Conservation (phyloP, 2,113 vertebrate genomes). For the Oryzias melastigma region DNA sequence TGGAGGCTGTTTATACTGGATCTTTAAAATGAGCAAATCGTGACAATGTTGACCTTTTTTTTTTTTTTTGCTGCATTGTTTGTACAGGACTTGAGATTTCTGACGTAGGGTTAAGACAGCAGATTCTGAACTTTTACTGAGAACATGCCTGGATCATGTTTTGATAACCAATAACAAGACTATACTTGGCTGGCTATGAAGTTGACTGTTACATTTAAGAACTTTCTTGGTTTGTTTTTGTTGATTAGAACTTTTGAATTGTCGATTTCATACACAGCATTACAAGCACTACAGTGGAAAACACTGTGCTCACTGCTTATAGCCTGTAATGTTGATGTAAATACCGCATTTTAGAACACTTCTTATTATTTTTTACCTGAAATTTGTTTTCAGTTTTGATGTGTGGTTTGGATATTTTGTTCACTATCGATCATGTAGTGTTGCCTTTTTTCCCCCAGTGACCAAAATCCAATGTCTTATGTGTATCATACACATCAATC, state of each 20-base stretch:
- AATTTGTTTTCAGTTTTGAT: conserved; percentile 60
- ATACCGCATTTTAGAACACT: conserved; percentile 60
- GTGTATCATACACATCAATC: conserved; percentile 67
- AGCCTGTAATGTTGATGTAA: conserved; percentile 65
- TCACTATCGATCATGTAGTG: conserved; percentile 65
- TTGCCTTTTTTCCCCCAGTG: conserved; percentile 65
- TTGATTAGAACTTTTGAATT: conserved; percentile 60
- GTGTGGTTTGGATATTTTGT: conserved; percentile 63
- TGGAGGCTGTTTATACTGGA: conserved; percentile 73
- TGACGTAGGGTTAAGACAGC: conserved; percentile 49
- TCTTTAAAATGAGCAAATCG: conserved; percentile 54
- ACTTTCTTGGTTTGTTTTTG: conserved; percentile 36
- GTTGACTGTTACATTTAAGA: conserved; percentile 75
- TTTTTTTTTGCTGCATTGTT: conserved; percentile 65
- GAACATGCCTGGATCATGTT: conserved; percentile 67
- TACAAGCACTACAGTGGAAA: conserved; percentile 64
- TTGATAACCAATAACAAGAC: conserved; percentile 72
- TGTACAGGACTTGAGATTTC: conserved; percentile 62
- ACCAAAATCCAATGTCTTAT: conserved; percentile 78
- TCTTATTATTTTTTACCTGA: conserved; percentile 48
- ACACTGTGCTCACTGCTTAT: conserved; percentile 66
- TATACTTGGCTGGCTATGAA: conserved; percentile 72
- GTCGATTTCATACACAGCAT: conserved; percentile 63
- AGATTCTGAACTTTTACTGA: conserved; percentile 59
- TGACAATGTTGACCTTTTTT: conserved; percentile 52